A percentile compares a stretch with the other conserved stretches of the same genome.
Evolutionary conservation across 2,113 vertebrate genomes (phyloP).

Genomic region (Gavia stellata): DNA sequence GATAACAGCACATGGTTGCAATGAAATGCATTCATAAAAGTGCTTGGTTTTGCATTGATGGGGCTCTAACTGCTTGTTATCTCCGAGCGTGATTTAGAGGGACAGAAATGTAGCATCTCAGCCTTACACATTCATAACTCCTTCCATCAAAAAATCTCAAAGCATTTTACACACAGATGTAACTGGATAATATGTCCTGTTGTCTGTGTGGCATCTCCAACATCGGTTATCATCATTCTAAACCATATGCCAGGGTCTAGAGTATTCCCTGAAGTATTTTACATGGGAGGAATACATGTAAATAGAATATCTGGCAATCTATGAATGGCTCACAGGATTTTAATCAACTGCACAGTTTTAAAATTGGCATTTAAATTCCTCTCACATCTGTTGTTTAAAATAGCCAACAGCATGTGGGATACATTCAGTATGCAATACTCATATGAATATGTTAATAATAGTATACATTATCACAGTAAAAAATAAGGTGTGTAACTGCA

Average conservation of each 20-base stretch:
- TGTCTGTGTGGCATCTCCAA: conserved; percentile 53
- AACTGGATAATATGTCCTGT: conserved; percentile 45
- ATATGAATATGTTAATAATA: conserved; percentile 21
- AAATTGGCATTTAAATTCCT: conserved; percentile 49
- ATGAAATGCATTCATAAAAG: conserved; percentile 34
- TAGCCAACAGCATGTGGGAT: conserved; percentile 5
- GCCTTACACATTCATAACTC: conserved; percentile 26
- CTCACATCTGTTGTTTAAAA: conserved; percentile 56
- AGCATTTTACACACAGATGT: conserved; percentile 50
- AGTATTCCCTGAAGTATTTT: conserved; percentile 58
- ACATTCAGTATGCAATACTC: conserved; percentile 18
- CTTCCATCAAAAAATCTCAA: conserved; percentile 20
- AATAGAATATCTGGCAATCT: conserved; percentile 57
- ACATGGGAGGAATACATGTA: conserved; percentile 33
- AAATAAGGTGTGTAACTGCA: not conserved
- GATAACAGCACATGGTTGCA: conserved; percentile 34
- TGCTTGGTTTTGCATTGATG: not conserved
- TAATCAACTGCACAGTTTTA: conserved; percentile 50
- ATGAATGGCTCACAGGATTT: conserved; percentile 55
- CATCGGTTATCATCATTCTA: conserved; percentile 34
- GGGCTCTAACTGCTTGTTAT: conserved; percentile 38
- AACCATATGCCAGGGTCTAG: conserved; percentile 32
- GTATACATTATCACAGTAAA: not conserved
- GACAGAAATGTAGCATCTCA: conserved; percentile 33
- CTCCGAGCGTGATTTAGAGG: conserved; percentile 22